These are phyloP conservation scores for Rhamphomyia laevipes DNA, from an alignment of 2,888 invertebrate species.

Conservation along the genomic window DNA sequence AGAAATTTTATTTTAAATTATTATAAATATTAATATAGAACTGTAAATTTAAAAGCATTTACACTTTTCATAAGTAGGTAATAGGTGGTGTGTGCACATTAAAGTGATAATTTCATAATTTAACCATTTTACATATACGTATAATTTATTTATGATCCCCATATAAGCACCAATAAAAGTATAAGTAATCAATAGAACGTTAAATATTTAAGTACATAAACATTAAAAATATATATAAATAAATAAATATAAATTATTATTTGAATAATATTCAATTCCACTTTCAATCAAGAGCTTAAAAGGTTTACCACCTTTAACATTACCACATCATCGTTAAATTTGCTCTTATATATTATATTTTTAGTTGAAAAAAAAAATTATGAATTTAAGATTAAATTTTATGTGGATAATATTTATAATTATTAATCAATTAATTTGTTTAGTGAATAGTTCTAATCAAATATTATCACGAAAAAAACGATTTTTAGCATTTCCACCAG, in stretches of 20 bases:
- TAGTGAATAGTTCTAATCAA: constrained; percentile 4
- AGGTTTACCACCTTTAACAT: neutral
- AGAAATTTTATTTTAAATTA: too few relatives aligned
- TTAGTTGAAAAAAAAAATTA: neutral
- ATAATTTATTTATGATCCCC: too few relatives aligned
- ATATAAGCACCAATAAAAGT: neutral
- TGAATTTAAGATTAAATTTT: constrained; percentile 1
- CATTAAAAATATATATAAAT: neutral
- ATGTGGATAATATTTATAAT: neutral
- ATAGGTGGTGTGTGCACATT: too few relatives aligned
- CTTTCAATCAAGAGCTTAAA: constrained; percentile 18
- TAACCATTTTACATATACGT: too few relatives aligned
- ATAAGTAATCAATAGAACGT: neutral
- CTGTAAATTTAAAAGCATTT: too few relatives aligned
- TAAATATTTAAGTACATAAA: neutral
- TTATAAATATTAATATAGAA: too few relatives aligned
- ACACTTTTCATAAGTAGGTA: too few relatives aligned
- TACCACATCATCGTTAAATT: too few relatives aligned
- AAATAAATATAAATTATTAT: neutral
- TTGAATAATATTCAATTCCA: constrained; percentile 18
- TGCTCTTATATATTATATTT: neutral
- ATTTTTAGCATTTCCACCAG: constrained; percentile 45
- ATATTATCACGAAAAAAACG: constrained; percentile 33
- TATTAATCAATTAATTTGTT: neutral
- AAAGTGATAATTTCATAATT: too few relatives aligned